These are phyloP conservation scores for Cyrtonyx montezumae DNA, from an alignment of 2,113 vertebrate species.

Conservation along the genomic window DNA sequence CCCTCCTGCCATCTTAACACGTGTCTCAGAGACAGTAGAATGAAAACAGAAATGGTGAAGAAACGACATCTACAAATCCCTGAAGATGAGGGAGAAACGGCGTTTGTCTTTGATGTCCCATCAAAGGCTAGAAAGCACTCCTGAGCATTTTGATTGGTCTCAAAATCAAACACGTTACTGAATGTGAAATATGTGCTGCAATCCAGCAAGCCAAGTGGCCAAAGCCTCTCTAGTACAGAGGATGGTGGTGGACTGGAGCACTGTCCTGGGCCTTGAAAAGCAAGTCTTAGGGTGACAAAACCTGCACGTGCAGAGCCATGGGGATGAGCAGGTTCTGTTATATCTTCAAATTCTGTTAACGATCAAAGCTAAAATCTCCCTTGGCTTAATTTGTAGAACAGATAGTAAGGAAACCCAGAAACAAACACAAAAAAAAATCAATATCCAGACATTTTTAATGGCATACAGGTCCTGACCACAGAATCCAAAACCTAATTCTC, in stretches of 20 bases:
- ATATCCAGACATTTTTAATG: neutral
- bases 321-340: neutral
- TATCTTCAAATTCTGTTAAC: neutral
- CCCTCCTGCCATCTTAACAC: neutral
- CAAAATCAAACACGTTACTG: neutral
- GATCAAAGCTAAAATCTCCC: neutral
- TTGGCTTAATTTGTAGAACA: neutral
- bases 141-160: neutral
- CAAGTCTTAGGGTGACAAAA: neutral
- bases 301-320: neutral
- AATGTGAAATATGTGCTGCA: neutral
- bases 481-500: constrained; percentile 6
- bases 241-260: neutral
- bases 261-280: neutral
- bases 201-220: neutral
- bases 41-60: neutral
- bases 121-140: neutral
- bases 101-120: neutral
- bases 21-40: accelerated
- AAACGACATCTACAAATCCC: neutral
- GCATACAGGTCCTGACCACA: accelerated
- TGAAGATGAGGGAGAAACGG: neutral
- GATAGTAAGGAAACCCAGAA: neutral
- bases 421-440: neutral
- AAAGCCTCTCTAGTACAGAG: neutral